These are phyloP conservation scores for Drosophila kanapiae DNA, from an alignment of 1,140 invertebrate species.

Conservation along the genomic window DNA sequence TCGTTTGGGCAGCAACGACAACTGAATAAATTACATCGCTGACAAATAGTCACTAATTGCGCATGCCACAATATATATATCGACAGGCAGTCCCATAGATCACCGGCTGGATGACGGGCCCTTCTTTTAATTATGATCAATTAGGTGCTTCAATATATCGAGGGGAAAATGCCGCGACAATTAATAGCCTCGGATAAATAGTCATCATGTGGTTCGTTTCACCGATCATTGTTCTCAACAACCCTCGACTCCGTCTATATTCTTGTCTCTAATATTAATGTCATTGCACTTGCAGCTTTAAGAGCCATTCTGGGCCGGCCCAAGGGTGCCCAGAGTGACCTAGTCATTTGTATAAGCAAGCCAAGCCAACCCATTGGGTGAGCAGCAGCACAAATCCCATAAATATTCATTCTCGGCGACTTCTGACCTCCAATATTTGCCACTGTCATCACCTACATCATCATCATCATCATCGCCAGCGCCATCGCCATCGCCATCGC, in stretches of 20 bases:
- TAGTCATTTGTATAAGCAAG: constrained; percentile 54
- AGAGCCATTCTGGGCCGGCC: constrained; percentile 60
- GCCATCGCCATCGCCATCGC: constrained; percentile 18
- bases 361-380: constrained; percentile 11
- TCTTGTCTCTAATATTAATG: constrained; percentile 20
- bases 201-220: constrained; percentile 12
- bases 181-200: constrained; percentile 25
- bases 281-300: constrained; percentile 45
- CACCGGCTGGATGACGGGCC: constrained; percentile 13
- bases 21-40: constrained; percentile 37
- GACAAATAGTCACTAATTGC: constrained; percentile 41
- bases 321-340: constrained; percentile 64
- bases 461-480: constrained; percentile 24
- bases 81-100: constrained; percentile 20
- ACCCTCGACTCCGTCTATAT: neutral
- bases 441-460: constrained; percentile 57
- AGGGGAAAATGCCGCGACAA: constrained; percentile 22
- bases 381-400: constrained; percentile 5
- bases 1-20: constrained; percentile 34
- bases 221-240: constrained; percentile 27
- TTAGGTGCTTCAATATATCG: constrained; percentile 3
- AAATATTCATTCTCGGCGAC: constrained; percentile 41
- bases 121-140: constrained; percentile 35
- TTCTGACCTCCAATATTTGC: constrained; percentile 76
- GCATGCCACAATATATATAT: constrained; percentile 19